Conservation (phyloP, 2,888 invertebrate genomes). For the Drosophila paucipuncta region DNA sequence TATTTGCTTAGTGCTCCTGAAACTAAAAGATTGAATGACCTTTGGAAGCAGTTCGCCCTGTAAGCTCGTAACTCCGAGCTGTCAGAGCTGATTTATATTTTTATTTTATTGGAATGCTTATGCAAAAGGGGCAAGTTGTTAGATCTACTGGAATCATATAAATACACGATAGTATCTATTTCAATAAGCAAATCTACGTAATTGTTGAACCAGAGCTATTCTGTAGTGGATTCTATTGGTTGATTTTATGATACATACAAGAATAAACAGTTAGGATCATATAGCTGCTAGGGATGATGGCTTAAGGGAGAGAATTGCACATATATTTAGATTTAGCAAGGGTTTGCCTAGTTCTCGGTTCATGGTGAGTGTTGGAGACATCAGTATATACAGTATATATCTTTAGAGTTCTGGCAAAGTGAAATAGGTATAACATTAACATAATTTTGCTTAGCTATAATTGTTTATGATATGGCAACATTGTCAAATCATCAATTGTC, state of each 20-base stretch:
- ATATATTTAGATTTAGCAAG: neutral
- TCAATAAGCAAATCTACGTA: neutral
- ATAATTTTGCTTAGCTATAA: neutral
- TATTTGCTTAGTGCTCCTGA: neutral
- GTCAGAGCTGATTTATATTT: neutral
- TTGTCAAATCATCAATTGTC: neutral
- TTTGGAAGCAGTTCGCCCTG: neutral
- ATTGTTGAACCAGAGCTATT: neutral
- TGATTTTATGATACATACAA: neutral
- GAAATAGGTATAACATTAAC: neutral
- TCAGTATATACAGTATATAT: neutral
- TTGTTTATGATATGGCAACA: neutral
- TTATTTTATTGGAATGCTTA: neutral
- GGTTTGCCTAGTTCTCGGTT: neutral
- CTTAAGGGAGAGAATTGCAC: neutral
- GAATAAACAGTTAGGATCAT: too few relatives aligned
- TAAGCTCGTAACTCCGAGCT: neutral
- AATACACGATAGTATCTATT: neutral
- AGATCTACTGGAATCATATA: neutral
- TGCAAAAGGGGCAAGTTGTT: neutral
- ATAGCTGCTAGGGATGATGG: neutral
- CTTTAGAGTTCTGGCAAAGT: neutral
- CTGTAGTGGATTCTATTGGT: neutral
- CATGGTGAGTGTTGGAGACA: neutral
- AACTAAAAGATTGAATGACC: slow-evolving; percentile 1